Evolutionary conservation across 2,113 vertebrate genomes (phyloP), one percentile per base, ranked within the genome.

Genomic region (Scomber japonicus): DNA sequence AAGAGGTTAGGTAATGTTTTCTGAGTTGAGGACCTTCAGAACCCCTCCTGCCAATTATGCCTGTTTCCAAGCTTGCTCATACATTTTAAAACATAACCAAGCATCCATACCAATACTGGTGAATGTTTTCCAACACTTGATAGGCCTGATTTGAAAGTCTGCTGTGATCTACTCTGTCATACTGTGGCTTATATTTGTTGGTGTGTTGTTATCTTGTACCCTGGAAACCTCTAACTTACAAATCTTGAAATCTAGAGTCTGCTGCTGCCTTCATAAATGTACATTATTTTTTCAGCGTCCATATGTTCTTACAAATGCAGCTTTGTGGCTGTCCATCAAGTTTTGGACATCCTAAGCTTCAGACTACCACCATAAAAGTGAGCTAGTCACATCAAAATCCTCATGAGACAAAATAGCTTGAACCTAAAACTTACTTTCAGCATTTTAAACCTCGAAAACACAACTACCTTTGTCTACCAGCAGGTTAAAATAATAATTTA

Each of bases 141-240:
- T 49, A 13, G 17, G 21, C 13, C 24, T 65, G 40, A 74, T 63
- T 14, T n/a, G 21, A 27, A 44, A 65, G 56, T 53, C 21, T 31
- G 76, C 75, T 24, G 49, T 51, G 46, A 75, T 48, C 46, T 27
- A 5, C 51, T 56, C 27, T 44, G n/a, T 3, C 48, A 51, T 2
- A 5, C n/a, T 17, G 57, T 3, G 2, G 60, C 49, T 19, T 27
- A 53, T 24, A 50, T 40, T 11, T 19, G 59, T 17, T 10, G 40
- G 3, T 45, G 53, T 54, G 60, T 44, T 61, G 48, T 53, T 17
- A 17, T 24, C 8, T 4, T 8, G 60, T 77, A 50, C 63, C 73
- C 30, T 51, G 19, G 17, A 79, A 60, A n/a, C 66, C 61, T 56
- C 77, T n/a, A 48, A 70, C 51, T 64, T 50, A 24, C 30, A 53